These are phyloP conservation scores for Calephelis perditalis DNA, from an alignment of 2,888 invertebrate species.

Conservation along the genomic window DNA sequence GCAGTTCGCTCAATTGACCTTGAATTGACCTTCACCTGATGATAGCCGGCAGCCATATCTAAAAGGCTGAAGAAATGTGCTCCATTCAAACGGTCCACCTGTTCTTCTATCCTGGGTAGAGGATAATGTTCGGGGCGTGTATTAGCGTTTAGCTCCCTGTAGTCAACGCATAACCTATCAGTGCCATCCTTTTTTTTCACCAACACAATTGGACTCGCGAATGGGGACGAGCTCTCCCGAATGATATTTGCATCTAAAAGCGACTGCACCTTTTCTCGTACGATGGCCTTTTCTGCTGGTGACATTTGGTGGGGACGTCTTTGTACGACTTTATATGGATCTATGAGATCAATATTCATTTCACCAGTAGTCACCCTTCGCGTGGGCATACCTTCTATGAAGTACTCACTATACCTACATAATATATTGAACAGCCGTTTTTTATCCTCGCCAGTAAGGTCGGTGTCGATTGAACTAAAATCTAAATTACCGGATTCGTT, in stretches of 20 bases:
- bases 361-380: too few relatives aligned
- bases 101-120: constrained; percentile 23
- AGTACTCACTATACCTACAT: constrained; percentile 15
- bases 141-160: constrained; percentile 33
- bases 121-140: constrained; percentile 31
- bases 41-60: constrained; percentile 34
- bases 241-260: too few relatives aligned
- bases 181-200: constrained; percentile 20
- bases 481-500: constrained; percentile 2
- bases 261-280: too few relatives aligned
- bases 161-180: constrained; percentile 32
- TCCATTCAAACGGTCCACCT: constrained; percentile 19
- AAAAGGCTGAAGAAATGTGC: constrained; percentile 28
- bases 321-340: too few relatives aligned
- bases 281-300: too few relatives aligned
- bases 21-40: constrained; percentile 28
- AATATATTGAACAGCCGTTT: constrained; percentile 3
- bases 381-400: too few relatives aligned
- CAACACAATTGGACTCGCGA: constrained; percentile 27
- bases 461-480: constrained; percentile 25
- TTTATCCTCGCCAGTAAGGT: constrained; percentile 18
- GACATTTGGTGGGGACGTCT: too few relatives aligned
- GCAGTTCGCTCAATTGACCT: constrained; percentile 22
- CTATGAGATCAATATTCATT: too few relatives aligned
- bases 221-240: too few relatives aligned